phyloP scores from a whole-genome alignment of 2,113 vertebrate species.

The Platycercus adscitus region DNA sequence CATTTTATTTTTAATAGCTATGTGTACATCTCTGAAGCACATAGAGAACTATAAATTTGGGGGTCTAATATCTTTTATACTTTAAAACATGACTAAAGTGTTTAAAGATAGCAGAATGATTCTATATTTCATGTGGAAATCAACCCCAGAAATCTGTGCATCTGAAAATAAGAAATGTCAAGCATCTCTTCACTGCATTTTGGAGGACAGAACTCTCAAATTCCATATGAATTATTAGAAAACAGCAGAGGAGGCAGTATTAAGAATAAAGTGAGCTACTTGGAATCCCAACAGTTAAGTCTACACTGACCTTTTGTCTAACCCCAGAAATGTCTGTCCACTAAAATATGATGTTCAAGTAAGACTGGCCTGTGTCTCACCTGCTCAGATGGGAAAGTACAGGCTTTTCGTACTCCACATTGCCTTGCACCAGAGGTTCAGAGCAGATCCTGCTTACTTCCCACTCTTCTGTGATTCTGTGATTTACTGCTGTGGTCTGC shows the following conservation, averaged over 20 bases:
- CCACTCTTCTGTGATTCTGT: not conserved
- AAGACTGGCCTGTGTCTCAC: not conserved
- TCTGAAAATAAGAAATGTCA: not conserved
- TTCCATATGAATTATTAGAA: not conserved
- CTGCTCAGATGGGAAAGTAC: not conserved
- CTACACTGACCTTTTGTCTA: not conserved
- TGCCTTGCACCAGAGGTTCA: not conserved
- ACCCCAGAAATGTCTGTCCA: not conserved
- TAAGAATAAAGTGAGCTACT: not conserved
- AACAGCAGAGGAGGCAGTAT: not conserved
- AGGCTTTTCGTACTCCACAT: not conserved
- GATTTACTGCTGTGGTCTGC: not conserved
- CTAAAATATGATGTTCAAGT: not conserved
- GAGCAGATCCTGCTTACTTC: not conserved
- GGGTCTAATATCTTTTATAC: constrained; percentile 8
- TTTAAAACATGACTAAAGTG: not conserved
- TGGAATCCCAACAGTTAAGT: not conserved
- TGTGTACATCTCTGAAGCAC: constrained; percentile 16
- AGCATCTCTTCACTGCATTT: not conserved
- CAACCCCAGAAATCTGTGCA: not conserved
- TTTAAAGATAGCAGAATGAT: constrained; percentile 12
- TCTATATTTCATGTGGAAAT: not conserved
- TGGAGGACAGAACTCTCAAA: not conserved
- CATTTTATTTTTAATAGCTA: constrained; percentile 24
- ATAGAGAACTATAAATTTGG: constrained; percentile 11